These are phyloP conservation scores for Chromobotia macracanthus DNA, from an alignment of 2,797 vertebrate species.

Conservation along the genomic window DNA sequence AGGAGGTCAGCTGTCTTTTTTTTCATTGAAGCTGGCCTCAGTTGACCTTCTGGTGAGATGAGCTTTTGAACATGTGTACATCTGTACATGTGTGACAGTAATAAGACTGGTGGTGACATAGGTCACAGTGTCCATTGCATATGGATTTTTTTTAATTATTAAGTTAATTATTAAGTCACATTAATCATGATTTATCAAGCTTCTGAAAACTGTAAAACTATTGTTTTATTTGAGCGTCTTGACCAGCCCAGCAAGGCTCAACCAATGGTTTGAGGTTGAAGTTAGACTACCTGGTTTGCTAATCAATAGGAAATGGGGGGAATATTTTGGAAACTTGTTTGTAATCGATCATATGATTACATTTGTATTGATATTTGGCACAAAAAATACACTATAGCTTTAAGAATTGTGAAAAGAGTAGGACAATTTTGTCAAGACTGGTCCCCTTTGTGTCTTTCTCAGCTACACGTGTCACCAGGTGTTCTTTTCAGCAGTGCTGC, in stretches of 20 bases:
- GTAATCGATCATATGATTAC: no score
- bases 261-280: no score
- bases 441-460: background rate
- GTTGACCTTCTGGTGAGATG: background rate
- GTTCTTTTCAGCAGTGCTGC: background rate
- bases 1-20: background rate
- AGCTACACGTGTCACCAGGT: background rate
- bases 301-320: no score
- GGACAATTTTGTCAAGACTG: background rate
- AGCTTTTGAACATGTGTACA: conserved; percentile 4
- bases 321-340: no score
- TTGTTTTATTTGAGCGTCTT: background rate
- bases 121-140: background rate
- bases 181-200: background rate
- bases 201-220: background rate
- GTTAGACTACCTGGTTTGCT: no score
- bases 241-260: no score
- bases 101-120: background rate
- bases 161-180: background rate
- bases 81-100: background rate
- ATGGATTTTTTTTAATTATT: conserved; percentile 1
- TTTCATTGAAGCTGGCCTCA: background rate
- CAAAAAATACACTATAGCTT: background rate
- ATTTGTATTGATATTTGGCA: background rate
- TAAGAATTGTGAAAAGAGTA: background rate